phyloP scores from a whole-genome alignment of 2,797 vertebrate species.

The Odontamblyopus rebecca region DNA sequence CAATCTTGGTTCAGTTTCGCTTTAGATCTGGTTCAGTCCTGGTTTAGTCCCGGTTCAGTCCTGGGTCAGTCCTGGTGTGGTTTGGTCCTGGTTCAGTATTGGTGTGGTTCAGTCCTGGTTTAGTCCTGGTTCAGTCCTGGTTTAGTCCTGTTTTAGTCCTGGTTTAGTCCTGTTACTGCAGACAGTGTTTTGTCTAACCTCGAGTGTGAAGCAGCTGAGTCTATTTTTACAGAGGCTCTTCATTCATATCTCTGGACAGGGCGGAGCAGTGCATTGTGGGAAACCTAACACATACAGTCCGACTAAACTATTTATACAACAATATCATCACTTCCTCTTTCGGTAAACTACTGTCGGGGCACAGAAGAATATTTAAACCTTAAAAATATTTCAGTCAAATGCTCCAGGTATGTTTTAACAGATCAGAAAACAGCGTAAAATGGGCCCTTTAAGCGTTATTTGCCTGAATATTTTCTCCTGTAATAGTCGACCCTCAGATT shows the following conservation, averaged over 20 bases:
- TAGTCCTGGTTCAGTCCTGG: background rate
- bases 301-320: background rate
- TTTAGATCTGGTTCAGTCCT: too few species aligned
- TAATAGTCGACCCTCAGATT: background rate
- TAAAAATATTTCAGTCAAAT: too few species aligned
- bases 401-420: too few species aligned
- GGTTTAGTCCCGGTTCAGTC: too few species aligned
- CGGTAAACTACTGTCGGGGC: background rate
- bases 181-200: background rate
- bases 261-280: constrained; percentile 28
- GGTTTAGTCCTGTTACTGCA: background rate
- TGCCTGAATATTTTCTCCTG: too few species aligned
- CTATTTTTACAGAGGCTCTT: constrained; percentile 51
- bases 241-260: constrained; percentile 33
- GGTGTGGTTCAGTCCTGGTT: too few species aligned
- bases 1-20: too few species aligned
- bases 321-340: background rate
- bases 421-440: too few species aligned
- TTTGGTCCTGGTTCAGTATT: too few species aligned
- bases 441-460: too few species aligned
- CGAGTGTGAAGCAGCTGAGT: constrained; percentile 21
- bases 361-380: too few species aligned
- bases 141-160: background rate
- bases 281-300: background rate
- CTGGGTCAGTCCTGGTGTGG: too few species aligned